Percentiles rank a stretch among this genome's conserved stretches.
Evolutionary conservation across 2,113 vertebrate genomes (phyloP).

Genomic region (Coregonus clupeaformis): DNA sequence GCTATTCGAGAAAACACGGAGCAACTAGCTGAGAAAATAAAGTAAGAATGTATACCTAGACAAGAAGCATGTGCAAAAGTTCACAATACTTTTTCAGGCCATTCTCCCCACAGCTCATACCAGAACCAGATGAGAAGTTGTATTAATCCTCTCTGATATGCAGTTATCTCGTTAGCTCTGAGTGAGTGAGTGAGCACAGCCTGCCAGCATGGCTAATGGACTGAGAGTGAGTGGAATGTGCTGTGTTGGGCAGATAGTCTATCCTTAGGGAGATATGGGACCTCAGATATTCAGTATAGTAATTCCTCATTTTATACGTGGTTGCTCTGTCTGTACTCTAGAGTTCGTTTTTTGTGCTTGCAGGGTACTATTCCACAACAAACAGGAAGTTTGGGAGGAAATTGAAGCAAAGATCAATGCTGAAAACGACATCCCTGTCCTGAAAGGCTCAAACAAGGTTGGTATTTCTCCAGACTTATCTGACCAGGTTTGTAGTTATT

Average conservation of each 20-base stretch:
- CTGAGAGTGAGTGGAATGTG: conserved; percentile 3
- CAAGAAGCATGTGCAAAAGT: not conserved
- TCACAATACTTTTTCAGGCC: not conserved
- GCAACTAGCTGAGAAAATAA: conserved; percentile 91
- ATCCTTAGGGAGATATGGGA: no score
- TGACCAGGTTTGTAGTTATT: not conserved
- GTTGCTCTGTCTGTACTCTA: no score
- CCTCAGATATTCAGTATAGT: no score
- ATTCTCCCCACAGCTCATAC: not conserved
- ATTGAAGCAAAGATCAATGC: conserved; percentile 86
- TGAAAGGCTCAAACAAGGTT: conserved; percentile 92
- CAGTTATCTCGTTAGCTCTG: conserved; percentile 39
- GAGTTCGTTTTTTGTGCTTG: not conserved
- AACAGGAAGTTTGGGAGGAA: conserved; percentile 84
- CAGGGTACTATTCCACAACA: conserved; percentile 91
- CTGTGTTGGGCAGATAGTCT: no score
- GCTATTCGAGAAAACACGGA: conserved; percentile 91
- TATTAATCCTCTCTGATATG: conserved; percentile 35
- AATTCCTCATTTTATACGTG: no score
- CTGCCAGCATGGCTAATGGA: not conserved
- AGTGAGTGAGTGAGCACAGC: conserved; percentile 10
- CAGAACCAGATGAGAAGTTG: conserved; percentile 5
- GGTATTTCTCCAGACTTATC: not conserved
- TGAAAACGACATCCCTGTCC: conserved; percentile 83
- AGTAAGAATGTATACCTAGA: conserved; percentile 72